Conservation (phyloP, 2,888 invertebrate species). For the Norana najaformis region DNA sequence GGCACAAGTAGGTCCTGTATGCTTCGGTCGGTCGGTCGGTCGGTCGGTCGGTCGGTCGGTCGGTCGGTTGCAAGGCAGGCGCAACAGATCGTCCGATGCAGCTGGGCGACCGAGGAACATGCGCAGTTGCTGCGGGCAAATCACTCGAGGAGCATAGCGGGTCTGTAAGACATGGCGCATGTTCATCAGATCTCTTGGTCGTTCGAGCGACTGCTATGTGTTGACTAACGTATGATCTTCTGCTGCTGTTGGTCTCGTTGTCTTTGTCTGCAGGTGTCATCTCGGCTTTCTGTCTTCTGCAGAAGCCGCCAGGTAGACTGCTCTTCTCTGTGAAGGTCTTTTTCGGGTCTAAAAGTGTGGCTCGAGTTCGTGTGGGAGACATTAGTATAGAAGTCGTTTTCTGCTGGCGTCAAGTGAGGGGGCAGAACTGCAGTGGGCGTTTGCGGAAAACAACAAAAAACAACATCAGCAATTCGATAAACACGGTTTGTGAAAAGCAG, state of each 20-base stretch:
- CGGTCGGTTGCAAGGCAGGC: not conserved
- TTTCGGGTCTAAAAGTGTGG: not conserved
- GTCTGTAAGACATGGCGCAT: not conserved
- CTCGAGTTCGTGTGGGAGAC: not conserved
- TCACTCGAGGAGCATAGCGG: not conserved
- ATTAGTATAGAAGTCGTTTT: not conserved
- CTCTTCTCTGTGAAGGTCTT: not conserved
- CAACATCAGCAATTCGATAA: not conserved
- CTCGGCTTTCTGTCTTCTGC: not conserved
- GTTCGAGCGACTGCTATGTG: not conserved
- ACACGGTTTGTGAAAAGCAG: no score
- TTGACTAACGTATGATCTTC: not conserved
- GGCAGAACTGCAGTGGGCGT: not conserved
- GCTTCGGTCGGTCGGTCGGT: not conserved
- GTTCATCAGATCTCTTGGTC: not conserved
- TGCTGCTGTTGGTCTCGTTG: not conserved
- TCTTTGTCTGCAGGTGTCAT: not conserved
- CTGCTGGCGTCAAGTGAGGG: not conserved
- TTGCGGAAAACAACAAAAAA: not conserved
- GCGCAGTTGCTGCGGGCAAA: not conserved
- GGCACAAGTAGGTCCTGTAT: not conserved
- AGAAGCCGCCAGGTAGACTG: not conserved
- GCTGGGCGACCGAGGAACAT: not conserved
- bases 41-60: not conserved
- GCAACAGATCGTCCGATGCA: not conserved